These are phyloP conservation scores for Hephaestus fuliginosus DNA, from an alignment of 2,797 vertebrate genomes.

Conservation along the genomic window DNA sequence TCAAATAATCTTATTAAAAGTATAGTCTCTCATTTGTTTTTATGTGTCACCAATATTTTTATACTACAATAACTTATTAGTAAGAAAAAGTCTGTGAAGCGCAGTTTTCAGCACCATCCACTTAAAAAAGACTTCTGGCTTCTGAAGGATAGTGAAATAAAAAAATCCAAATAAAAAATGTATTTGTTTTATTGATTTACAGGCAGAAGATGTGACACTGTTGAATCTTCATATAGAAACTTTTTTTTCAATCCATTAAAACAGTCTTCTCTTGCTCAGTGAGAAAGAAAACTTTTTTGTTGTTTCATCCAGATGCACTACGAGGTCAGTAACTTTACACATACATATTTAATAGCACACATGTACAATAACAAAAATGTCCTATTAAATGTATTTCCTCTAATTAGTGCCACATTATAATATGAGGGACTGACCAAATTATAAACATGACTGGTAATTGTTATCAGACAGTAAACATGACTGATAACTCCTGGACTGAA, in stretches of 20 bases:
- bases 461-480: background rate
- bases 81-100: background rate
- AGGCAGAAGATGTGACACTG: no score
- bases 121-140: background rate
- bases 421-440: rapidly evolving
- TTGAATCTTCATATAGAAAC: no score
- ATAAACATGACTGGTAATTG: background rate
- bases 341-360: no score
- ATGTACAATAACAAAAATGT: background rate
- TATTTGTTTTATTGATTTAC: no score
- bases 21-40: background rate
- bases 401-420: background rate
- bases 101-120: background rate
- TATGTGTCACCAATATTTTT: background rate
- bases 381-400: no score
- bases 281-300: background rate
- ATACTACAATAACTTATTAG: background rate
- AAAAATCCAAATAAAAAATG: background rate
- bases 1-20: background rate
- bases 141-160: background rate
- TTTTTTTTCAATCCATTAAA: background rate
- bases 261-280: background rate
- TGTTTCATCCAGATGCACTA: background rate
- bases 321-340: background rate
- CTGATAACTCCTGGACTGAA: background rate